A percentile compares a stretch with the other conserved stretches of the same genome.
These are phyloP conservation scores for Heteronetta atricapilla DNA, from an alignment of 2,113 vertebrate species.

Conservation along the genomic window DNA sequence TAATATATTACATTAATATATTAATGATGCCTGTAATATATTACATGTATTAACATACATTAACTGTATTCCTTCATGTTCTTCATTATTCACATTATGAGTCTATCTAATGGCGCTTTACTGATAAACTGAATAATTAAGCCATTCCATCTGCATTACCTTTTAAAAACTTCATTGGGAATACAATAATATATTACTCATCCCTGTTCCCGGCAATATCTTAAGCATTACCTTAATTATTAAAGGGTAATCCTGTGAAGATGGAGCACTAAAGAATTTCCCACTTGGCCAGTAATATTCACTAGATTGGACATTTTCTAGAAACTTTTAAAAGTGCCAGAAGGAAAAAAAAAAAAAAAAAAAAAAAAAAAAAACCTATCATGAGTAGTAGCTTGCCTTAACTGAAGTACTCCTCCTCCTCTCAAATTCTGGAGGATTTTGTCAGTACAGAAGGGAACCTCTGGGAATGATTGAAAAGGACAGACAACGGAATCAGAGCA, in stretches of 20 bases:
- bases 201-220: not conserved
- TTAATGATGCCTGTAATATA: no score
- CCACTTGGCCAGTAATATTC: not conserved
- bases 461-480: not conserved
- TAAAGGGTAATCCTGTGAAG: not conserved
- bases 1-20: no score
- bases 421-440: not conserved
- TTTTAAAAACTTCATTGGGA: not conserved
- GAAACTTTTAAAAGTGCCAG: not conserved
- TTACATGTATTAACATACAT: not conserved
- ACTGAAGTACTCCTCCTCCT: not conserved
- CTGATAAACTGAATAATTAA: not conserved
- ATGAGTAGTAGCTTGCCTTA: not conserved
- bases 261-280: not conserved
- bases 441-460: not conserved
- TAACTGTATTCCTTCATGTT: not conserved
- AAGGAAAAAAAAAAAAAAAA: constrained; percentile 7
- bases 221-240: not conserved
- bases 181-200: not conserved
- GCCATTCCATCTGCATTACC: not conserved
- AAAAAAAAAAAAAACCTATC: not conserved
- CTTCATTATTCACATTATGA: not conserved
- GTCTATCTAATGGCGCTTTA: not conserved
- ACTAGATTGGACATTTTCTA: not conserved
- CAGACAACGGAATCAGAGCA: not conserved